These are phyloP conservation scores for Catocala fraxini DNA, from an alignment of 2,888 invertebrate genomes.

Conservation along the genomic window DNA sequence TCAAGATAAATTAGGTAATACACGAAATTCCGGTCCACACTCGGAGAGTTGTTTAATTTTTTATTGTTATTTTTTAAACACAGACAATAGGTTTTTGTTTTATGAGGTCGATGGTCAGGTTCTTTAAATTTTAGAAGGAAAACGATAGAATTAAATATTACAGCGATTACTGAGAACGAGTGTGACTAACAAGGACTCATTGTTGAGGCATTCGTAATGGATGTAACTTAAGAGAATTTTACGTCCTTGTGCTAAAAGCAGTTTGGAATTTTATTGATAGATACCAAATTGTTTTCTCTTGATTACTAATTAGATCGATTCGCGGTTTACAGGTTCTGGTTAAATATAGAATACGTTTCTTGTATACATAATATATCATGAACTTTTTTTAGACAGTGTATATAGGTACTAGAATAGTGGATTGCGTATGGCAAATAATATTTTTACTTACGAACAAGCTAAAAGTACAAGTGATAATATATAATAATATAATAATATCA, in stretches of 20 bases:
- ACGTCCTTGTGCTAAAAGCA: slow-evolving; percentile 3
- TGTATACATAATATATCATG: no score
- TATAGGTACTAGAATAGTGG: no score
- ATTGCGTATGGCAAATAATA: no score
- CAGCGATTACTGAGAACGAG: slow-evolving; percentile 54
- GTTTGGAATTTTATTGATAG: no score
- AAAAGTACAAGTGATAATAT: no score
- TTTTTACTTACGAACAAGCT: no score
- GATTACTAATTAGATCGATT: no score
- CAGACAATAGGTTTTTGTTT: slow-evolving; percentile 54
- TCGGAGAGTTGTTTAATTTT: slow-evolving; percentile 14
- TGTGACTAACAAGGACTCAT: slow-evolving; percentile 61
- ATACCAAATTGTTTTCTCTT: no score
- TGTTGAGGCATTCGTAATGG: slow-evolving; percentile 55
- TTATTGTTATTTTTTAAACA: slow-evolving; percentile 24
- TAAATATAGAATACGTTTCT: background rate
- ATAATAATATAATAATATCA: no score
- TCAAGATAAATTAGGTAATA: slow-evolving; percentile 22
- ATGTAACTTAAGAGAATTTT: slow-evolving; percentile 21
- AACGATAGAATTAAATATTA: slow-evolving; percentile 46
- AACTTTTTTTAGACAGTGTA: no score
- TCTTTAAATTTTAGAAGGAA: slow-evolving; percentile 52
- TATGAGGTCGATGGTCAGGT: slow-evolving; percentile 37
- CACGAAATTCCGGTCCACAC: slow-evolving; percentile 41
- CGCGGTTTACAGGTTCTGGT: no score